Percentiles rank a stretch among this genome's conserved stretches.
Evolutionary conservation across 2,113 vertebrate genomes (phyloP).

Genomic region (Thymallus thymallus): DNA sequence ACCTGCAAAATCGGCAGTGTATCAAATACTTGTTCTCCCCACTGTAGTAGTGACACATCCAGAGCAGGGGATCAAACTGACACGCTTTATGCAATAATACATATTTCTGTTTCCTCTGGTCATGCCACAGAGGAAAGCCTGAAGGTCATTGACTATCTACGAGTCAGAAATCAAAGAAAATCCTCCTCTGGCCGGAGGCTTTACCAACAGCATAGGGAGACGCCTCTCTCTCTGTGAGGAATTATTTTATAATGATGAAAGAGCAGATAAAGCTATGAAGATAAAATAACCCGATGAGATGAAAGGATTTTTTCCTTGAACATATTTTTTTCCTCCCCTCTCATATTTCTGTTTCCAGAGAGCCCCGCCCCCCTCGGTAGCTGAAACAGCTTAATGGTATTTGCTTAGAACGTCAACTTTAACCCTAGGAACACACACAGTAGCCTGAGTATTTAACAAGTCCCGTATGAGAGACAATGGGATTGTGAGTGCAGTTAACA

Average conservation of each 20-base stretch:
- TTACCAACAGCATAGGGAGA: neutral
- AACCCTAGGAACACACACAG: constrained; percentile 48
- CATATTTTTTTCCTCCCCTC: neutral
- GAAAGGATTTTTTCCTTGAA: neutral
- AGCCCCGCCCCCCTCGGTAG: neutral
- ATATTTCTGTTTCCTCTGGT: no score
- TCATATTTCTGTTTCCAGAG: neutral
- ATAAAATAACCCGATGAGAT: constrained; percentile 2
- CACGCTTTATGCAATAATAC: no score
- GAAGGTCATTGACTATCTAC: no score
- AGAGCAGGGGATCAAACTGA: no score
- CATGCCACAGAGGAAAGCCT: no score
- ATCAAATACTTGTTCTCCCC: no score
- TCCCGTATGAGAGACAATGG: constrained; percentile 47
- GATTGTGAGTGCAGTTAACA: constrained; percentile 7
- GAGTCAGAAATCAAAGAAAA: constrained; percentile 10
- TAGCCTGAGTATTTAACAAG: constrained; percentile 34
- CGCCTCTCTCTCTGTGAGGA: neutral
- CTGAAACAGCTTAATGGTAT: constrained; percentile 32
- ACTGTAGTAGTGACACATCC: no score
- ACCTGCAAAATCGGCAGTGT: no score
- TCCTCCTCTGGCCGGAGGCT: neutral
- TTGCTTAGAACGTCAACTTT: constrained; percentile 45
- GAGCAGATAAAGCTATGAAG: neutral
- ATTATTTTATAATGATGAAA: neutral